Conservation (phyloP, 2,797 vertebrate genomes). For the Centroberyx gerrardi region DNA sequence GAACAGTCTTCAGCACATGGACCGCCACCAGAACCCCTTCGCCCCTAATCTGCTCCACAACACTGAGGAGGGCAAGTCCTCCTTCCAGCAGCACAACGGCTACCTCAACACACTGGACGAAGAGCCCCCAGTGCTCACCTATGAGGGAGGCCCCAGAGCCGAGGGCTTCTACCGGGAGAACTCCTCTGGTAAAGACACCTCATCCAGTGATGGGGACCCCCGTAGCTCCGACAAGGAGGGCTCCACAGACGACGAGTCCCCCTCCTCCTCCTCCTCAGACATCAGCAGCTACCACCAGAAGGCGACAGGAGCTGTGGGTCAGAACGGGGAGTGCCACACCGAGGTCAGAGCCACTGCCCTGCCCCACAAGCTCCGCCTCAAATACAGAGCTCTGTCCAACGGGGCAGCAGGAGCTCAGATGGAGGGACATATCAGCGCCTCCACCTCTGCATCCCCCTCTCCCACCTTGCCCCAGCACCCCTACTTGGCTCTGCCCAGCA, state of each 20-base stretch:
- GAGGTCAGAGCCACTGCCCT: conserved; percentile 86
- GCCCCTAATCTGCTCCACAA: conserved; percentile 82
- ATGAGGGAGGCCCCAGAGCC: conserved; percentile 76
- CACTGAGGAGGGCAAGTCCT: conserved; percentile 79
- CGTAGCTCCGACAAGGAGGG: conserved; percentile 85
- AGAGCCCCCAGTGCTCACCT: conserved; percentile 83
- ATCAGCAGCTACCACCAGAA: conserved; percentile 80
- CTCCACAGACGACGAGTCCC: conserved; percentile 84
- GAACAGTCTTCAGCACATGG: conserved; percentile 57
- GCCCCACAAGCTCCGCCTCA: conserved; percentile 90
- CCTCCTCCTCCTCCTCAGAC: conserved; percentile 85
- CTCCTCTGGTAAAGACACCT: conserved; percentile 81
- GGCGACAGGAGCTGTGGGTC: conserved; percentile 19
- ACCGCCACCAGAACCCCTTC: conserved; percentile 74
- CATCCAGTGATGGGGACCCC: conserved; percentile 83
- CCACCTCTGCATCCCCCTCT: conserved; percentile 64
- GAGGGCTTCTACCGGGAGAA: conserved; percentile 80
- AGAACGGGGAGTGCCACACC: conserved; percentile 58
- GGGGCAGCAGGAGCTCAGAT: conserved; percentile 56
- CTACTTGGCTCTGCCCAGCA: conserved; percentile 82
- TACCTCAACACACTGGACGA: conserved; percentile 83
- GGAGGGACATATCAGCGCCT: conserved; percentile 46
- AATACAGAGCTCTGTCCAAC: conserved; percentile 84
- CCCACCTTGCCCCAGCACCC: conserved; percentile 86
- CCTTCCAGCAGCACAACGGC: conserved; percentile 79